phyloP scores from a whole-genome alignment of 2,888 invertebrate species.

The Papilio elwesi region DNA sequence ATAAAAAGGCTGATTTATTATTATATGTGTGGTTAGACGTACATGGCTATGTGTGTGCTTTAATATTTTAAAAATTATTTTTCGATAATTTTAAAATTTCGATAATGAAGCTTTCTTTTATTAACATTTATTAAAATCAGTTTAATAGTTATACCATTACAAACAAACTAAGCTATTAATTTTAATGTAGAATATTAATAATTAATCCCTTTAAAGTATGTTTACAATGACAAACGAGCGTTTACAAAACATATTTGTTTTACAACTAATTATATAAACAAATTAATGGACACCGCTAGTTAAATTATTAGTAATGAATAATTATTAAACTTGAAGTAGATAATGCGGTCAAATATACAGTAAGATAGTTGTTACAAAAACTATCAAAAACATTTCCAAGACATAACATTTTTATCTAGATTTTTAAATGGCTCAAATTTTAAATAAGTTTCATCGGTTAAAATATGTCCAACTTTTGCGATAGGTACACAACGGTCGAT shows the following conservation, averaged over 20 bases:
- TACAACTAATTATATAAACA: conserved; percentile 21
- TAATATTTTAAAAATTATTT: too few species aligned
- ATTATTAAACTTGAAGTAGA: background rate
- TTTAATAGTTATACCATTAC: too few species aligned
- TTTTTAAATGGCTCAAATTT: background rate
- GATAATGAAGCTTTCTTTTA: too few species aligned
- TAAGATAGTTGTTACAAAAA: background rate
- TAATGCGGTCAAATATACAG: conserved; percentile 7
- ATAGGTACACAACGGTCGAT: too few species aligned
- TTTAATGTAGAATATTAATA: background rate
- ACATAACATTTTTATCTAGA: background rate
- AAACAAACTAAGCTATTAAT: too few species aligned
- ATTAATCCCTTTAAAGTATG: background rate
- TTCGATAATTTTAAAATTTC: too few species aligned
- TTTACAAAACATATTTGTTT: conserved; percentile 31
- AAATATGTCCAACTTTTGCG: too few species aligned
- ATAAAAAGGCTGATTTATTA: too few species aligned
- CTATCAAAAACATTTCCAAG: background rate
- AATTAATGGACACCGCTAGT: conserved; percentile 8
- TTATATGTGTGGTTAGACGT: too few species aligned
- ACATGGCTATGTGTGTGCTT: too few species aligned
- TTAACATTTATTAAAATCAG: too few species aligned
- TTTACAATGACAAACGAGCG: conserved; percentile 10
- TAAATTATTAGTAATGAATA: background rate
- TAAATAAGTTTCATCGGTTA: background rate